Conservation (phyloP, 2,113 vertebrate species). For the Psilopogon haemacephalus region DNA sequence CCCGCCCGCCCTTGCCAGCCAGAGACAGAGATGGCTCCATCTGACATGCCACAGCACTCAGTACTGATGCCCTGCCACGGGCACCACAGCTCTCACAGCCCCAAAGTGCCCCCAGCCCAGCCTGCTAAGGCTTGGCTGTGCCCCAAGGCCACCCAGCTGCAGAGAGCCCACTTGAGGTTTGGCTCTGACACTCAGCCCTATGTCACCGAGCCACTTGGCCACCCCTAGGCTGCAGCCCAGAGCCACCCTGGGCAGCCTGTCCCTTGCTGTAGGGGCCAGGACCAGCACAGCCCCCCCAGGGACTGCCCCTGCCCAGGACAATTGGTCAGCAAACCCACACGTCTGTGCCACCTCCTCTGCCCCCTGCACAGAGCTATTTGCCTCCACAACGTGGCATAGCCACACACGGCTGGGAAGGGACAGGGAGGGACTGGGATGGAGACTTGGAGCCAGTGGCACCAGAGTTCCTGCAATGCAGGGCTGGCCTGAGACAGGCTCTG, state of each 20-base stretch:
- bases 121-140: not conserved
- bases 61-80: not conserved
- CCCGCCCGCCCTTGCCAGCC: not conserved
- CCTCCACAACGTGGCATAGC: not conserved
- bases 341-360: not conserved
- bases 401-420: not conserved
- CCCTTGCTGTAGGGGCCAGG: not conserved
- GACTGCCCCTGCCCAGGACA: not conserved
- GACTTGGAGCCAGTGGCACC: not conserved
- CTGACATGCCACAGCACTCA: accelerated
- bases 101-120: not conserved
- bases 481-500: not conserved
- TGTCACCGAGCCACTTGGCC: accelerated
- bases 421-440: not conserved
- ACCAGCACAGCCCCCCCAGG: not conserved
- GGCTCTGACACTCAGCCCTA: not conserved
- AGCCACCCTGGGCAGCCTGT: not conserved
- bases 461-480: accelerated
- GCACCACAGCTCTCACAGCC: not conserved
- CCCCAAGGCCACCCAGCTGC: not conserved
- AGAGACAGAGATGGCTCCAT: not conserved
- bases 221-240: not conserved
- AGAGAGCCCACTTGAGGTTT: accelerated
- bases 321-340: accelerated
- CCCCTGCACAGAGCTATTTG: not conserved